Evolutionary conservation across 1,140 invertebrate species (phyloP).

Genomic region (Calosoma granatense): DNA sequence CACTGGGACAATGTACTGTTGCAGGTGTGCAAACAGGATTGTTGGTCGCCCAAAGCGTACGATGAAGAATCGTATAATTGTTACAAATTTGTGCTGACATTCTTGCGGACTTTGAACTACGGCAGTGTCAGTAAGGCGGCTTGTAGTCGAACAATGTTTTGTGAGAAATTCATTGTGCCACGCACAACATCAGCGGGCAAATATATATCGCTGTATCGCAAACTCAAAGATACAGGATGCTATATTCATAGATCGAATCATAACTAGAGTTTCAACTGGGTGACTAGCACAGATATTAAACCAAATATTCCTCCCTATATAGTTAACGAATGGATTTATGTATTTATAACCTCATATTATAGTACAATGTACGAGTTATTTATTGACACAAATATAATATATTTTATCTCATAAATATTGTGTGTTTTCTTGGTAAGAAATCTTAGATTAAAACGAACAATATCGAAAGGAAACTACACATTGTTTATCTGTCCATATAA

Average conservation of each 20-base stretch:
- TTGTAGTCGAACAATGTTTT: slow-evolving; percentile 53
- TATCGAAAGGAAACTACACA: too few species aligned
- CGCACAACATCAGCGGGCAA: slow-evolving; percentile 64
- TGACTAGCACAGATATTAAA: too few species aligned
- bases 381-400: too few species aligned
- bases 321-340: too few species aligned
- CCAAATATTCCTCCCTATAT: too few species aligned
- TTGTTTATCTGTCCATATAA: too few species aligned
- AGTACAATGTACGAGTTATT: too few species aligned
- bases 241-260: slow-evolving; percentile 35
- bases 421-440: too few species aligned
- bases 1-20: slow-evolving; percentile 65
- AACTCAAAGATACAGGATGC: slow-evolving; percentile 41
- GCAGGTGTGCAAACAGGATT: slow-evolving; percentile 48
- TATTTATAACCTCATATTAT: too few species aligned
- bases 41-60: slow-evolving; percentile 56
- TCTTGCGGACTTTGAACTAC: slow-evolving; percentile 54
- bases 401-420: too few species aligned
- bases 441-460: too few species aligned
- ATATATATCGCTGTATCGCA: slow-evolving; percentile 68
- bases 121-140: slow-evolving; percentile 51
- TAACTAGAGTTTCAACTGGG: neutral
- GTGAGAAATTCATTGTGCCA: slow-evolving; percentile 65
- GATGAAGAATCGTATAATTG: slow-evolving; percentile 65
- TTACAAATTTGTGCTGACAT: slow-evolving; percentile 68